A percentile compares a stretch with the other conserved stretches of the same genome.
These are phyloP conservation scores for Telmatherina bonti DNA, from an alignment of 2,797 vertebrate species.

Conservation along the genomic window DNA sequence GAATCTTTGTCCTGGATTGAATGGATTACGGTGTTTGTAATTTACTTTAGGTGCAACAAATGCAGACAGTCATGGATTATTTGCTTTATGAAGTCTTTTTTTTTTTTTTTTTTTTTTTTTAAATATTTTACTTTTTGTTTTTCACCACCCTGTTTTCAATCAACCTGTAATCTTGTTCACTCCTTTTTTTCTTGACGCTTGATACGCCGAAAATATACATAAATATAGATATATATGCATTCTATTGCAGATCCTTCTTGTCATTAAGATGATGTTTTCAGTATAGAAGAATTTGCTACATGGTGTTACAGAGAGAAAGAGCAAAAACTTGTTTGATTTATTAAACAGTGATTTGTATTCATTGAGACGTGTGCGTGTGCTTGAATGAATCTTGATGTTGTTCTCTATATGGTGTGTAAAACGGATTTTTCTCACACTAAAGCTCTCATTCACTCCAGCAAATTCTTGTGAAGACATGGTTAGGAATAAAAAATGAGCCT, in stretches of 20 bases:
- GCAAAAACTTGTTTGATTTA: constrained; percentile 79
- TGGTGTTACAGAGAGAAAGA: constrained; percentile 70
- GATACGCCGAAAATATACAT: constrained; percentile 49
- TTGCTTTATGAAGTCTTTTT: constrained; percentile 44
- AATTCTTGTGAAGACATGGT: constrained; percentile 46
- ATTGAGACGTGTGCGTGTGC: constrained; percentile 20
- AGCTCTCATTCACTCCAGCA: constrained; percentile 59
- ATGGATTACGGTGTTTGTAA: constrained; percentile 39
- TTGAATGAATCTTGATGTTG: constrained; percentile 38
- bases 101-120: background rate
- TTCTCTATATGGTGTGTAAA: constrained; percentile 11
- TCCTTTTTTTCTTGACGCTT: constrained; percentile 65
- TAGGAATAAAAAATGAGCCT: constrained; percentile 75
- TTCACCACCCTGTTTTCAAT: constrained; percentile 70
- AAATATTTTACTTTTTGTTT: no score
- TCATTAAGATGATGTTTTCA: constrained; percentile 75
- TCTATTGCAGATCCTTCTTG: constrained; percentile 72
- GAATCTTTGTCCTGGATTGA: constrained; percentile 36
- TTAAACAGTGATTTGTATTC: constrained; percentile 85
- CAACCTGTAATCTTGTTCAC: constrained; percentile 66
- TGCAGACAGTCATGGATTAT: constrained; percentile 29
- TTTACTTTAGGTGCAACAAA: constrained; percentile 31
- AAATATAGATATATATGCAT: constrained; percentile 63
- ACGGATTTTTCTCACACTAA: constrained; percentile 53
- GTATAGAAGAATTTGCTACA: constrained; percentile 81